Conservation (phyloP, 1,140 invertebrate species). For the Delia radicum region DNA sequence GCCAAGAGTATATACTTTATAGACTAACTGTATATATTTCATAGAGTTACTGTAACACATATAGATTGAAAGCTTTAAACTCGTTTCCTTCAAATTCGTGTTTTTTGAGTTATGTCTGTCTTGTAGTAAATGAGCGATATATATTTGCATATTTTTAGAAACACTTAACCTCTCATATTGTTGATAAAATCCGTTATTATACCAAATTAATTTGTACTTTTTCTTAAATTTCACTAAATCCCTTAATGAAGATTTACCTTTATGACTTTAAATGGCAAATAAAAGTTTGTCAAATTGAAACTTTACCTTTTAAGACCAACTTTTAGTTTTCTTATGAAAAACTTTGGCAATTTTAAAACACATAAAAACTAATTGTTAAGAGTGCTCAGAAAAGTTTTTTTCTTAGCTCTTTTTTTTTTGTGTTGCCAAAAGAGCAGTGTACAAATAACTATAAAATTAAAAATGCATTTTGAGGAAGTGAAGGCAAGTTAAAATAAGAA, state of each 20-base stretch:
- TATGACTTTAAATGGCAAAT: neutral
- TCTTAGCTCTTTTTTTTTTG: neutral
- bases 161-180: no score
- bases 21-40: no score
- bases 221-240: neutral
- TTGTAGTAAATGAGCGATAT: no score
- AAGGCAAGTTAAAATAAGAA: neutral
- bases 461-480: neutral
- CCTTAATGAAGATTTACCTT: constrained; percentile 4
- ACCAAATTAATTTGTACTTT: no score
- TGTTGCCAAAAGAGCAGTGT: neutral
- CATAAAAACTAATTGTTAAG: neutral
- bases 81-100: no score
- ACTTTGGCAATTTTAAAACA: neutral
- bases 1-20: no score
- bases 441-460: neutral
- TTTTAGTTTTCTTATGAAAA: neutral
- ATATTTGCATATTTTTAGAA: no score
- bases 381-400: neutral
- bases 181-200: no score
- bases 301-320: neutral
- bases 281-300: neutral
- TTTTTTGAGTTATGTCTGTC: no score
- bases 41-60: no score
- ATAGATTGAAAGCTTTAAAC: no score